Evolutionary conservation across 2,888 invertebrate species (phyloP), one percentile per base, ranked within the genome.

Genomic region (Eupithecia dodoneata): DNA sequence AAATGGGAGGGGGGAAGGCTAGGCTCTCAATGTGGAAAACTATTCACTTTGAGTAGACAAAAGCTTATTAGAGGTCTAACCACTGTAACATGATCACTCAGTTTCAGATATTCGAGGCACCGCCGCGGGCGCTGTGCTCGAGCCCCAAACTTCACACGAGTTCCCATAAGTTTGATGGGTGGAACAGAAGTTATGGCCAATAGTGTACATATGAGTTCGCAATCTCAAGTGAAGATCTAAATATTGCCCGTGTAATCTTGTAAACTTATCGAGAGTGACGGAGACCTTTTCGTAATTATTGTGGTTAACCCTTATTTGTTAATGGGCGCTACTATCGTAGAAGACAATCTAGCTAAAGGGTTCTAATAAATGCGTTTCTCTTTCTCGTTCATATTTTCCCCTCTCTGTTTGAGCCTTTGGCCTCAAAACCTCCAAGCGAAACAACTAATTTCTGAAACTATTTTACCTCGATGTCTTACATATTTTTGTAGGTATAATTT

Each of bases 61-160:
- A 42, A 42, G 42, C 66, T 42, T 42, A 66, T 42, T 12, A 41
- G 65, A 41, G 41, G 13, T 42, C 44, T 67, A 55, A 74, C 18
- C 47, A 18, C 47, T 71, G 42, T 55, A 18, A 55, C 52, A 42
- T 71, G 42, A 71, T 15, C 55, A 52, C 55, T 71, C 55, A 71
- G 55, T n/a, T 71, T 42, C 30, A n/a, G 55, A 71, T 55, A 42
- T 59, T 55, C 42, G 71, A 30, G 71, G 52, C 6, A 15, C 10
- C n/a, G 71, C 71, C 55, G 13, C 71, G 71, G 71, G 71, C 71
- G 41, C 42, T 55, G 71, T 71, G 52, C 71, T 44, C 13, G 71
- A 52, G 42, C 30, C 71, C 71, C 44, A 44, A 71, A 71, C 71
- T 71, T 71, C 70, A 76, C 47, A 65, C 70, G 49, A 30, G 74